phyloP scores from a whole-genome alignment of 2,888 invertebrate species.

The Aproaerema taeniolella region DNA sequence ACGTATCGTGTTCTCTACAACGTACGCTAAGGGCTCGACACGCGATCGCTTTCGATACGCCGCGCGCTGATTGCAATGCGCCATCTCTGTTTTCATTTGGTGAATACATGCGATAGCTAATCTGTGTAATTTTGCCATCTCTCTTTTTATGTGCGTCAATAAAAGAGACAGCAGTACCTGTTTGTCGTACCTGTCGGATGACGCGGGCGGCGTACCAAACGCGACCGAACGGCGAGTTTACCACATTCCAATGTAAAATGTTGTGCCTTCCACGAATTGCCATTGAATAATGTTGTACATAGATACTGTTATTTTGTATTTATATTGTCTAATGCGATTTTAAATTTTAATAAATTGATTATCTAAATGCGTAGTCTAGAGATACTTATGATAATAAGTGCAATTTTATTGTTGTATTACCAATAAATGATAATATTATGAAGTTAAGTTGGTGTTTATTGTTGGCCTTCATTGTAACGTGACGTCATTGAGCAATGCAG shows the following conservation, averaged over 20 bases:
- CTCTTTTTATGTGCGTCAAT: not conserved
- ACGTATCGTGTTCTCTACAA: constrained; percentile 26
- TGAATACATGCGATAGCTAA: too few species aligned
- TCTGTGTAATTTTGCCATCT: constrained; percentile 17
- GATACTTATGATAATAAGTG: constrained; percentile 52
- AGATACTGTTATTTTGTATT: constrained; percentile 32
- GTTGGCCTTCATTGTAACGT: too few species aligned
- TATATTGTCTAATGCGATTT: constrained; percentile 30
- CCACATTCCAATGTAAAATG: constrained; percentile 32
- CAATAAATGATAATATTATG: constrained; percentile 36
- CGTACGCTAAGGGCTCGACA: constrained; percentile 15
- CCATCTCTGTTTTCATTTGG: not conserved
- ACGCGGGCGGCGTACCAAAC: too few species aligned
- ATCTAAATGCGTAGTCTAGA: constrained; percentile 61
- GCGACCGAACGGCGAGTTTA: constrained; percentile 9
- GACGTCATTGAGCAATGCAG: too few species aligned
- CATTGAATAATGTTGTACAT: constrained; percentile 52
- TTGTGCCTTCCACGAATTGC: constrained; percentile 46
- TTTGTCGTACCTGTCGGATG: too few species aligned
- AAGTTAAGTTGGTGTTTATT: too few species aligned
- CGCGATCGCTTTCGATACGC: constrained; percentile 12
- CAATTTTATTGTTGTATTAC: constrained; percentile 62
- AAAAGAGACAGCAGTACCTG: not conserved
- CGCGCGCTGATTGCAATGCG: not conserved
- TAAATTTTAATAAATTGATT: constrained; percentile 59